Conservation (phyloP, 2,888 invertebrate genomes). For the Hypomecis punctinalis region DNA sequence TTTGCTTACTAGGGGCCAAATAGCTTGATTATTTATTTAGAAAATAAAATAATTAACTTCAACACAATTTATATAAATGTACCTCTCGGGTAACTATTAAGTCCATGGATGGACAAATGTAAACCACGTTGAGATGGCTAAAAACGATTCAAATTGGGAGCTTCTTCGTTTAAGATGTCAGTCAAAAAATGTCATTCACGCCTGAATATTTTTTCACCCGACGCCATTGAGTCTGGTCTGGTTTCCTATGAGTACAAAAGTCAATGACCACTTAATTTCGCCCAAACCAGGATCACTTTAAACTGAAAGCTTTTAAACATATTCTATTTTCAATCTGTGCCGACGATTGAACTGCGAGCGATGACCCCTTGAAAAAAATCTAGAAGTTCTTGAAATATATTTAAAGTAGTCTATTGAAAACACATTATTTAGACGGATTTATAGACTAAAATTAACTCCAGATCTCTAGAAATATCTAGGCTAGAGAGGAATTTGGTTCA, state of each 20-base stretch:
- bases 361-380: slow-evolving; percentile 22
- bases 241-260: slow-evolving; percentile 8
- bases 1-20: no score
- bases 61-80: no score
- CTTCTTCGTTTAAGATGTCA: no score
- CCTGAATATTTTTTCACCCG: not conserved
- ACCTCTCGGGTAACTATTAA: no score
- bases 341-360: slow-evolving; percentile 23
- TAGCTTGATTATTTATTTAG: no score
- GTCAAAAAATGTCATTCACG: no score
- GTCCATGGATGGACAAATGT: no score
- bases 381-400: slow-evolving; percentile 24
- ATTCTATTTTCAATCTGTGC: slow-evolving; percentile 35
- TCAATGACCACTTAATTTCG: slow-evolving; percentile 28
- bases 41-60: no score
- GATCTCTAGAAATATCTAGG: not conserved
- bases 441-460: not conserved
- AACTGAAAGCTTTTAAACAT: slow-evolving; percentile 25
- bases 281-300: slow-evolving; percentile 28
- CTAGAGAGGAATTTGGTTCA: not conserved
- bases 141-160: no score
- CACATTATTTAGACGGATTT: slow-evolving; percentile 13
- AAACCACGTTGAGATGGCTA: no score
- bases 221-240: not conserved
- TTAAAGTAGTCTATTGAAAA: slow-evolving; percentile 24